Evolutionary conservation across 2,888 invertebrate genomes (phyloP), one percentile per base, ranked within the genome.

Genomic region (Ernsta delagoae): DNA sequence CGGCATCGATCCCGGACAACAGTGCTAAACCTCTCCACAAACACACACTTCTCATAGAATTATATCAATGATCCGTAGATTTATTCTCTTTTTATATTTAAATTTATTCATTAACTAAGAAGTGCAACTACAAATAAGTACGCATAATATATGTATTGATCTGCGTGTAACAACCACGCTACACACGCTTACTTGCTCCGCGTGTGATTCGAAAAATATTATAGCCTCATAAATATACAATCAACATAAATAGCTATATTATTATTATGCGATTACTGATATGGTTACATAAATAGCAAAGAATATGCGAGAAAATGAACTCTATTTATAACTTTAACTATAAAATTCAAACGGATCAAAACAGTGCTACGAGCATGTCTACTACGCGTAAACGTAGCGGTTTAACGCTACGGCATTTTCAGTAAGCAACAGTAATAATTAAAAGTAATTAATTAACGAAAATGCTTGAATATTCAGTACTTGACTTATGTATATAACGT

Each of bases 401-500:
- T 31, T 31, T 11, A 3, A 54, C 31, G 54, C 54, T 54, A 54
- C 54, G 54, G 31, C 8, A 31, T 54, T 54, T 31, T 24, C 31
- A 54, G 24, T 9, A 31, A 16, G 53, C 53, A 24, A 16, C 4
- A 31, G 24, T 31, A 54, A 9, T 9, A 54, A n/a, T 45, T n/a
- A 3, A 36, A 36, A 56, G n/a, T 12, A 36, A n/a, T 36, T 56
- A 34, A 56, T 8, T 36, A 34, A 36, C n/a, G 1, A 31, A 56
- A 56, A 4, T 24, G 24, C 24, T 24, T 24, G 24, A 24, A 24
- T 34, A 34, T 4, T 36, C 24, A 45, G 1, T 45, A n/a, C n/a
- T 45, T 45, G n/a, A 36, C n/a, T 34, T 65, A 24, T 24, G 24
- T 24, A 24, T 24, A 65, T 50, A 83, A 84, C 83, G 78, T 73